Evolutionary conservation across 2,888 invertebrate species (phyloP).

Genomic region (Synergus japonicus): DNA sequence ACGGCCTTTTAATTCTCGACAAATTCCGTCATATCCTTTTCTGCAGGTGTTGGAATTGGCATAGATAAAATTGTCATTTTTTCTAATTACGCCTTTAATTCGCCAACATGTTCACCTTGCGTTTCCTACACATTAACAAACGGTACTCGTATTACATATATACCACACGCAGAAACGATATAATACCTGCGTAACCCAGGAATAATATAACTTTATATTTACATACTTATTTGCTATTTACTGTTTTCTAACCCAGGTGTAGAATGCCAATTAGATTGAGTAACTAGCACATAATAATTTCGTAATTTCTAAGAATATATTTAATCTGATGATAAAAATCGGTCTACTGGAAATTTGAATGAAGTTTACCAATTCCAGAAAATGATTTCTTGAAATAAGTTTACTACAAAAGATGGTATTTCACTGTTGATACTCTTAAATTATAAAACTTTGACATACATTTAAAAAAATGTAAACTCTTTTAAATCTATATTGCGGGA

Average conservation of each 20-base stretch:
- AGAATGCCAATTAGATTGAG: constrained; percentile 29
- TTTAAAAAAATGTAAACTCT: neutral
- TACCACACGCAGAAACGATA: neutral
- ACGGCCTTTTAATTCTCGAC: constrained; percentile 5
- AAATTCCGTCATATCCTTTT: neutral
- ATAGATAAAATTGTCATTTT: constrained; percentile 25
- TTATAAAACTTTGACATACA: neutral
- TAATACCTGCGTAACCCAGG: constrained; percentile 37
- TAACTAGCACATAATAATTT: constrained; percentile 19
- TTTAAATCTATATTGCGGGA: neutral
- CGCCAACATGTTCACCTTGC: constrained; percentile 26
- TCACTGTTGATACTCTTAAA: too few relatives aligned
- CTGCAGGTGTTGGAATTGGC: constrained; percentile 1
- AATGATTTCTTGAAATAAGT: neutral
- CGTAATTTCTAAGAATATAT: constrained; percentile 5
- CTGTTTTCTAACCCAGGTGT: constrained; percentile 12
- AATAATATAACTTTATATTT: constrained; percentile 29
- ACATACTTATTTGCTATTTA: constrained; percentile 15
- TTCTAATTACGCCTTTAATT: constrained; percentile 22
- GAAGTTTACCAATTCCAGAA: neutral
- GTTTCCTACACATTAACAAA: constrained; percentile 41
- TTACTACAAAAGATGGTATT: neutral
- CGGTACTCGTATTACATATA: constrained; percentile 43
- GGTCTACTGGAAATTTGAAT: neutral
- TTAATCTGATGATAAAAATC: constrained; percentile 10